Conservation (phyloP, 2,888 invertebrate species). For the Hylaea fasciaria region DNA sequence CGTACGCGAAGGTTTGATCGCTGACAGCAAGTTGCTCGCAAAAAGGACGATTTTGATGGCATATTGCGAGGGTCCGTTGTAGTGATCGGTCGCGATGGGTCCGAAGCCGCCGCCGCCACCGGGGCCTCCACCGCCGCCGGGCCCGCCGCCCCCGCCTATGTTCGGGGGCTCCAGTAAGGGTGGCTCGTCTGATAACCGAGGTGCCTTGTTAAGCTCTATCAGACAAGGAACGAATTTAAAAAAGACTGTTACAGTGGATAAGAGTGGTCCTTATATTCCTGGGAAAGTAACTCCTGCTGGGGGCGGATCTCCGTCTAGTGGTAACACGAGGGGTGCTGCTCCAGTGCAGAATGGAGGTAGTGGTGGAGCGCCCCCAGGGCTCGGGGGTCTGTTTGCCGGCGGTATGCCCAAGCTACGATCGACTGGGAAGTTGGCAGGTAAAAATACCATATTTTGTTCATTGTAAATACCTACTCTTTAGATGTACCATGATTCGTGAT, state of each 20-base stretch:
- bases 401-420: conserved; percentile 93
- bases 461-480: neutral
- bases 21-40: conserved; percentile 42
- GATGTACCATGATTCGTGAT: no score
- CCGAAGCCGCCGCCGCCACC: conserved; percentile 87
- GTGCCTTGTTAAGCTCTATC: conserved; percentile 91
- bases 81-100: conserved; percentile 56
- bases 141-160: conserved; percentile 84
- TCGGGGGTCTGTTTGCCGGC: conserved; percentile 92
- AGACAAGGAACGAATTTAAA: conserved; percentile 92
- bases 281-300: conserved; percentile 82
- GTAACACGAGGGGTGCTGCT: conserved; percentile 67
- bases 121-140: conserved; percentile 87
- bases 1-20: conserved; percentile 50
- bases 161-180: conserved; percentile 75
- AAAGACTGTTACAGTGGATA: conserved; percentile 95
- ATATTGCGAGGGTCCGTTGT: conserved; percentile 49
- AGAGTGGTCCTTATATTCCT: conserved; percentile 92
- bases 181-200: conserved; percentile 85
- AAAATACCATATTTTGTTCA: conserved; percentile 23
- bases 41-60: conserved; percentile 55
- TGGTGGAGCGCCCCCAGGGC: conserved; percentile 70
- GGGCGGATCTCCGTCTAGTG: conserved; percentile 59
- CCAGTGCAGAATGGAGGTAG: conserved; percentile 64
- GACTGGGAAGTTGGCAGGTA: conserved; percentile 85